phyloP scores from a whole-genome alignment of 2,113 vertebrate genomes.

The Etheostoma spectabile region DNA sequence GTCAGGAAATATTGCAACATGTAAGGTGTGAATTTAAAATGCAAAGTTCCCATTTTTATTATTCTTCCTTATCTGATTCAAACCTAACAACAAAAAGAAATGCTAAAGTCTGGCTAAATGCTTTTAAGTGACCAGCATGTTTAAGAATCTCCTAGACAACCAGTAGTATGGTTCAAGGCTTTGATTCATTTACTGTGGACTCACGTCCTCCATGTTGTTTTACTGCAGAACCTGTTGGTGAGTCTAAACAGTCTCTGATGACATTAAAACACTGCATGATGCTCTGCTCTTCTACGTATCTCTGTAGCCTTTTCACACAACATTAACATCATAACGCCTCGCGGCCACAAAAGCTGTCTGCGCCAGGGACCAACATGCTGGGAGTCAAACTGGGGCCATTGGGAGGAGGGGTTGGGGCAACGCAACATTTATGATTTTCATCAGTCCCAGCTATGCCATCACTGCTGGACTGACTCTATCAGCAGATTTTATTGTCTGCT shows the following conservation, averaged over 20 bases:
- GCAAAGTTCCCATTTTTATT: not conserved
- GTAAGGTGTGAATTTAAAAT: no score
- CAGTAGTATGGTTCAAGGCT: not conserved
- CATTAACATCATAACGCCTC: slow-evolving; percentile 67
- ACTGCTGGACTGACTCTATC: slow-evolving; percentile 60
- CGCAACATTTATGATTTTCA: slow-evolving; percentile 69
- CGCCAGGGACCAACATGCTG: slow-evolving; percentile 29
- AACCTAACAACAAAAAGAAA: not conserved
- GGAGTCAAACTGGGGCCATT: slow-evolving; percentile 55
- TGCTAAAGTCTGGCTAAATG: no score
- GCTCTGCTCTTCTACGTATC: slow-evolving; percentile 21
- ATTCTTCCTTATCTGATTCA: not conserved
- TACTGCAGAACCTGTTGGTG: slow-evolving; percentile 44
- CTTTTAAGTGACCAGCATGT: not conserved
- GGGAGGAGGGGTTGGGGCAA: slow-evolving; percentile 18
- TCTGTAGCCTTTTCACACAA: slow-evolving; percentile 73
- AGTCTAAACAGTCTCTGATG: slow-evolving; percentile 42
- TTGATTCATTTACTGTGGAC: not conserved
- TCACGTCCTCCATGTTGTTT: slow-evolving; percentile 17
- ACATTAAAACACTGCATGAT: slow-evolving; percentile 54
- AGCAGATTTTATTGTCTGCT: slow-evolving; percentile 69
- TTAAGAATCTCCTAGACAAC: not conserved
- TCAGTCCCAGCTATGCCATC: slow-evolving; percentile 43
- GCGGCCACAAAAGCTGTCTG: slow-evolving; percentile 47
- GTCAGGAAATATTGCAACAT: no score